phyloP scores from a whole-genome alignment of 2,113 vertebrate species.

The Peucedramus taeniatus region DNA sequence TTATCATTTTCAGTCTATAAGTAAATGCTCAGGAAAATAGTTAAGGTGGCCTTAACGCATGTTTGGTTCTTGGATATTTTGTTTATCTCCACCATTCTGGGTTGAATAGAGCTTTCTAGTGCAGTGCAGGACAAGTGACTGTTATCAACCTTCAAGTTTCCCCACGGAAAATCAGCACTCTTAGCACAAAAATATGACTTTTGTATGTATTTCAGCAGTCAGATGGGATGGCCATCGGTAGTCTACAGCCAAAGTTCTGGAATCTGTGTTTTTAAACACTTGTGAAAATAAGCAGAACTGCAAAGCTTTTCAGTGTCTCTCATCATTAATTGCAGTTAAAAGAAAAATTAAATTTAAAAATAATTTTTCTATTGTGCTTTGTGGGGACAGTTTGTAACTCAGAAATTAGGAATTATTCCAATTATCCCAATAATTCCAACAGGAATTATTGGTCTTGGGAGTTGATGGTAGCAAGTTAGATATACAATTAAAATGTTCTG shows the following conservation, averaged over 20 bases:
- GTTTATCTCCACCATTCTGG: not conserved
- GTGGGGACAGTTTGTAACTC: not conserved
- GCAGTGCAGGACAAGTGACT: not conserved
- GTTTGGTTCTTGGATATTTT: not conserved
- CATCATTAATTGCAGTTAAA: not conserved
- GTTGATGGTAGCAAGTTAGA: not conserved
- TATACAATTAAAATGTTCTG: not conserved
- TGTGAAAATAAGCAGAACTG: not conserved
- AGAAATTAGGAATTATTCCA: no score
- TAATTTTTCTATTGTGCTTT: not conserved
- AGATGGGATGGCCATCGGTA: not conserved
- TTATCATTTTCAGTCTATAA: not conserved
- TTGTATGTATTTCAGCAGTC: not conserved
- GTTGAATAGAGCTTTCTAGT: not conserved
- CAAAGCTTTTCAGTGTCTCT: not conserved
- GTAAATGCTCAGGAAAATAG: not conserved
- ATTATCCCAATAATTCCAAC: no score
- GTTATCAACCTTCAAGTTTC: not conserved
- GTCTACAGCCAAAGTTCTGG: not conserved
- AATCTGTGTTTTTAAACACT: not conserved
- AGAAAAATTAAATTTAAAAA: not conserved
- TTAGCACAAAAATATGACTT: not conserved
- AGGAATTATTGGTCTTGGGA: not conserved
- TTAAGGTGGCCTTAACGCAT: not conserved
- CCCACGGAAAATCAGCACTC: not conserved